phyloP scores from a whole-genome alignment of 1,140 invertebrate genomes.

The Nilaparvata lugens region DNA sequence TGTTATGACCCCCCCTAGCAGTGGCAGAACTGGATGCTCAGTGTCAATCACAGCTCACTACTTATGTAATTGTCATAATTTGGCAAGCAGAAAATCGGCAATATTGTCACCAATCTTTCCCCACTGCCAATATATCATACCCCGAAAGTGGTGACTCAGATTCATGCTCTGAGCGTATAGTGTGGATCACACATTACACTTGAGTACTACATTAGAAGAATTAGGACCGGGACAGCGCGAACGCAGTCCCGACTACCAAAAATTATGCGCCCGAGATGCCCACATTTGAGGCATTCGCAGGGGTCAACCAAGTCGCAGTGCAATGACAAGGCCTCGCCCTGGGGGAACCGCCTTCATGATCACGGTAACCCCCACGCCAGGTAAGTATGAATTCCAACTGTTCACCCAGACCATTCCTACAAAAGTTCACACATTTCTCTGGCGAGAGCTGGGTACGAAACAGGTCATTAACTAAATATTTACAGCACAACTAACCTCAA shows the following conservation, averaged over 20 bases:
- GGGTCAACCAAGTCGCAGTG: conserved; percentile 50
- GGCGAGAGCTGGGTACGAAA: not conserved
- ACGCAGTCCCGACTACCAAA: conserved; percentile 52
- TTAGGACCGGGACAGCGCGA: conserved; percentile 42
- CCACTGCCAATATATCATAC: no score
- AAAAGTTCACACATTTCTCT: not conserved
- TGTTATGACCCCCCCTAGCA: no score
- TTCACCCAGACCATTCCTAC: no score
- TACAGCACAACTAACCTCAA: not conserved
- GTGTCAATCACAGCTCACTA: no score
- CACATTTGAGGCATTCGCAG: conserved; percentile 51
- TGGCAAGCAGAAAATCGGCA: no score
- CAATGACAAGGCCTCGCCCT: conserved; percentile 53
- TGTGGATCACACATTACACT: no score
- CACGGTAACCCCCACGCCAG: conserved; percentile 51
- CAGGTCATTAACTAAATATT: not conserved
- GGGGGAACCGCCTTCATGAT: conserved; percentile 54
- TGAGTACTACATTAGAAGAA: not conserved
- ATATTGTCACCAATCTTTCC: no score
- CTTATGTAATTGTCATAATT: no score
- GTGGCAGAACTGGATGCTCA: no score
- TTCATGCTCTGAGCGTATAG: no score
- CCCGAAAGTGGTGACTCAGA: no score
- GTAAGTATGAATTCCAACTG: conserved; percentile 36
- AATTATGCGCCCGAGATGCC: conserved; percentile 51